phyloP scores from a whole-genome alignment of 2,797 vertebrate species.

The Acridotheres tristis region DNA sequence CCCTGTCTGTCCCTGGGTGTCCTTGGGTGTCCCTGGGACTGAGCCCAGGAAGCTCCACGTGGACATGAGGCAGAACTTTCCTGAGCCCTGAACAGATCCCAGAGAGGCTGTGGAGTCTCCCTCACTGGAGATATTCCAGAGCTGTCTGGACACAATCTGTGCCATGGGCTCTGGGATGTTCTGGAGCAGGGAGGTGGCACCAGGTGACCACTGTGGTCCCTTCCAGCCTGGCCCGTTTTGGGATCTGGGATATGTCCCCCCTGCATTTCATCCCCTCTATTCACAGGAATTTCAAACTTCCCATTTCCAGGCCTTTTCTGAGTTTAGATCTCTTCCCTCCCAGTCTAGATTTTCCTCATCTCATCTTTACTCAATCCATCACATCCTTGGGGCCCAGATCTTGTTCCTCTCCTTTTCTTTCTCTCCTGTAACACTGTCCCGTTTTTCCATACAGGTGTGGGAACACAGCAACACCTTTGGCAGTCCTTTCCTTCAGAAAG shows the following conservation, averaged over 20 bases:
- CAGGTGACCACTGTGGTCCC: not conserved
- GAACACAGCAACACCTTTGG: not conserved
- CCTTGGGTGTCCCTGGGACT: not conserved
- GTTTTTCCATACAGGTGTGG: not conserved
- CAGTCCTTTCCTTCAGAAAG: not conserved
- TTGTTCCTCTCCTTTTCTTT: not conserved
- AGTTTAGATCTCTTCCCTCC: not conserved
- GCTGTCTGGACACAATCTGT: fast-evolving
- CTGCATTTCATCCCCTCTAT: not conserved
- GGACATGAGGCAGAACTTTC: not conserved
- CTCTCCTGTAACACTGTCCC: not conserved
- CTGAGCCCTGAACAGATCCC: not conserved
- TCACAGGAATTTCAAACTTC: not conserved
- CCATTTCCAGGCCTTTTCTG: not conserved
- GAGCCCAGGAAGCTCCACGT: not conserved
- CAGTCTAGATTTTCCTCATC: not conserved
- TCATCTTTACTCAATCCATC: fast-evolving
- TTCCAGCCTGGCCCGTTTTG: fast-evolving
- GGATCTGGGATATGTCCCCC: not conserved
- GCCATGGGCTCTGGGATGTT: not conserved
- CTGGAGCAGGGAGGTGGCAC: not conserved
- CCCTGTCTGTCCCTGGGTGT: not conserved
- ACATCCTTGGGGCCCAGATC: not conserved
- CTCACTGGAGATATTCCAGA: not conserved
- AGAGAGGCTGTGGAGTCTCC: not conserved